A percentile compares a stretch with the other conserved stretches of the same genome.
Conservation (phyloP, 2,888 invertebrate species). For the Conistra vaccinii region DNA sequence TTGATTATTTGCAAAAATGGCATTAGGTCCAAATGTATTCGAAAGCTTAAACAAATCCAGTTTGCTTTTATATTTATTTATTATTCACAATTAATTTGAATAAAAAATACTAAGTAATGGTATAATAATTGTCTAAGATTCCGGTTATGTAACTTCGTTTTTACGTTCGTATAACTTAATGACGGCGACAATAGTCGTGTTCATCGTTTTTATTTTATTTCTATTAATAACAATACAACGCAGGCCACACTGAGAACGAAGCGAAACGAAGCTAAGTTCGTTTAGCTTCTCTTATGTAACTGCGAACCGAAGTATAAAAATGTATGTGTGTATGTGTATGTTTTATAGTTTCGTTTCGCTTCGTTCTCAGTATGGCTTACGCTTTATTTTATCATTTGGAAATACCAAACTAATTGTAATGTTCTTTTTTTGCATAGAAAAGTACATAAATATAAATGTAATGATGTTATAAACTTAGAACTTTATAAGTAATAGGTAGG, state of each 20-base stretch:
- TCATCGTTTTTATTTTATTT: slow-evolving; percentile 3
- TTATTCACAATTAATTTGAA: neutral
- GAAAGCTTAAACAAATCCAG: neutral
- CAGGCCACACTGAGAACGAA: too few species aligned
- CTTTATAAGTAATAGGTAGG: neutral
- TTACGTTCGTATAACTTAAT: neutral
- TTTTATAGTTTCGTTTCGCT: too few species aligned
- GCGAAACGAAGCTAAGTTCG: too few species aligned
- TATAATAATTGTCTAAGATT: neutral
- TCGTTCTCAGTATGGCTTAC: too few species aligned
- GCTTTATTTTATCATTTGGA: slow-evolving; percentile 13
- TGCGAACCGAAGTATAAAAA: too few species aligned
- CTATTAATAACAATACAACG: neutral
- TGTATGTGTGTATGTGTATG: too few species aligned
- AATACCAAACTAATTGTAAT: slow-evolving; percentile 9
- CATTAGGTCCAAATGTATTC: neutral
- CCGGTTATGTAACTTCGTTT: neutral
- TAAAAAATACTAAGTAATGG: neutral
- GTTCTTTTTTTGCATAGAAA: slow-evolving; percentile 4
- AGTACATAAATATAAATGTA: neutral
- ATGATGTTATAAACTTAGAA: too few species aligned
- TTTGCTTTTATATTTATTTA: neutral
- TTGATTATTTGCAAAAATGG: neutral
- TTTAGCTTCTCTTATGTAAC: too few species aligned
- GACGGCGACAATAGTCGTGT: too few species aligned